Evolutionary conservation across 2,113 vertebrate genomes (phyloP).

Genomic region (Calyptommatus sinebrachiatus): DNA sequence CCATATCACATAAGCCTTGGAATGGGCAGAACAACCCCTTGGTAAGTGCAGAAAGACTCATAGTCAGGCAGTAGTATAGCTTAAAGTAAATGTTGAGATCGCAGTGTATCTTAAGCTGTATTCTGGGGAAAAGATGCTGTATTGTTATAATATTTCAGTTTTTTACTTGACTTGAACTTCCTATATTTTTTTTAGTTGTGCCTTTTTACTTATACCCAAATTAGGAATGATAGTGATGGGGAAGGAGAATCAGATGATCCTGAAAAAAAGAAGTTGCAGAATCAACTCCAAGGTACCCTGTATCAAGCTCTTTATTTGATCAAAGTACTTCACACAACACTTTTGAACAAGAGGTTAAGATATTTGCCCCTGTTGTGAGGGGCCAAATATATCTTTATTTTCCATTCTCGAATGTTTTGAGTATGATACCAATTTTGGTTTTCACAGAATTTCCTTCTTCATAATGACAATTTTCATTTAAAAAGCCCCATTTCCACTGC

Average conservation of each 20-base stretch:
- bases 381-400: neutral
- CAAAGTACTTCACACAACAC: neutral
- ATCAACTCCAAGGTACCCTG: constrained; percentile 90
- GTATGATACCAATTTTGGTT: no score
- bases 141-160: constrained; percentile 23
- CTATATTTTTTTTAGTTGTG: neutral
- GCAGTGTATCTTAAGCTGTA: neutral
- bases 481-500: no score
- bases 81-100: neutral
- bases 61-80: neutral
- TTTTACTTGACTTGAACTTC: neutral
- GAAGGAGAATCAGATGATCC: constrained; percentile 92
- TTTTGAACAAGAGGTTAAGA: neutral
- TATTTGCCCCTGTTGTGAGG: neutral
- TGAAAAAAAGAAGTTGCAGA: constrained; percentile 97
- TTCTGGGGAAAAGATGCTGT: neutral
- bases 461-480: no score
- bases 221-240: constrained; percentile 95
- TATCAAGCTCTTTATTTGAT: constrained; percentile 38
- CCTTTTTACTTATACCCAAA: constrained; percentile 43
- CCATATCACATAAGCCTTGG: no score
- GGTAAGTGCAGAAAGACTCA: no score
- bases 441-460: no score
- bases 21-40: no score
- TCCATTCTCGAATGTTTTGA: neutral